These are phyloP conservation scores for Amphipyra tragopoginis DNA, from an alignment of 2,888 invertebrate species.

Conservation along the genomic window DNA sequence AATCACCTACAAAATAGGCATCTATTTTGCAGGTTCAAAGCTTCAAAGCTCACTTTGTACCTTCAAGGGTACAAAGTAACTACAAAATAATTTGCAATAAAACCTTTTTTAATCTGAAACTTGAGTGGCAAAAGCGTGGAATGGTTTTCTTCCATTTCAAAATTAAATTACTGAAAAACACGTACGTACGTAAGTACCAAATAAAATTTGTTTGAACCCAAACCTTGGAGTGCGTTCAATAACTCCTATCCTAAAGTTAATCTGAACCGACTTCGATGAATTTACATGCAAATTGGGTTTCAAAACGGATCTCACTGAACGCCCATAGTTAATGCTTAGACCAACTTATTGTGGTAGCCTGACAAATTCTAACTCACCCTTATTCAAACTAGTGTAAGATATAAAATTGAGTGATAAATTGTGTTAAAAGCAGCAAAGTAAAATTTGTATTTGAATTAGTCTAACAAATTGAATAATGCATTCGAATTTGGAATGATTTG, in stretches of 20 bases:
- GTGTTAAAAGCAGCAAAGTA: conserved; percentile 33
- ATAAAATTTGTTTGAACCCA: conserved; percentile 35
- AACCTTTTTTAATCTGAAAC: neutral
- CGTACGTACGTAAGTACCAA: neutral
- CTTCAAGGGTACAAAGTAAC: neutral
- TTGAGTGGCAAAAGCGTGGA: neutral
- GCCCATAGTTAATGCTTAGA: conserved; percentile 77
- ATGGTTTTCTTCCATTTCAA: conserved; percentile 5
- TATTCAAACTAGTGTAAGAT: conserved; percentile 17
- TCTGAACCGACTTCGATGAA: conserved; percentile 82
- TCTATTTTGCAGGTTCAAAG: neutral
- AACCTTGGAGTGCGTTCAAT: conserved; percentile 65
- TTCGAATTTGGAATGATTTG: conserved; percentile 55
- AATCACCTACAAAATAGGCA: too few relatives aligned
- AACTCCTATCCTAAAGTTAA: conserved; percentile 78
- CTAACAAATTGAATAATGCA: conserved; percentile 65
- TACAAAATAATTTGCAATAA: neutral
- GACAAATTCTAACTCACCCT: conserved; percentile 11
- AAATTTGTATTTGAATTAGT: conserved; percentile 70
- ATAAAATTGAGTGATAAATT: conserved; percentile 32
- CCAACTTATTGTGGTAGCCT: conserved; percentile 47
- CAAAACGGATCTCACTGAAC: conserved; percentile 80
- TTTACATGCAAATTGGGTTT: conserved; percentile 88
- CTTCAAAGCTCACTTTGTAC: too few relatives aligned
- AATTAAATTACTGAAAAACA: conserved; percentile 25